These are phyloP conservation scores for Brevimyrus niger DNA, from an alignment of 2,113 vertebrate genomes.

Conservation along the genomic window DNA sequence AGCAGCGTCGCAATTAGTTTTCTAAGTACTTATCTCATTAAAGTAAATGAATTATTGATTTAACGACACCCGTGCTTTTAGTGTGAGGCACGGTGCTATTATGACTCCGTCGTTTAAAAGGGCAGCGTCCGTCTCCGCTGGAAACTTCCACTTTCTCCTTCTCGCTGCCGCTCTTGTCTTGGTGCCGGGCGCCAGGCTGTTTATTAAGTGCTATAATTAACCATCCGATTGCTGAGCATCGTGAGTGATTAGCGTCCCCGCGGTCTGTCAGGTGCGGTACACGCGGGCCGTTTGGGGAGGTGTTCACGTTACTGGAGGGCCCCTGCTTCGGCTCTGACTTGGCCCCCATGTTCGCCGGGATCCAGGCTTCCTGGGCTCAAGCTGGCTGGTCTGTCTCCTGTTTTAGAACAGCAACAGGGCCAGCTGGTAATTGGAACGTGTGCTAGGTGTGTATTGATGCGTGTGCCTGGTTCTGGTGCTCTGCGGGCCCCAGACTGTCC, in stretches of 20 bases:
- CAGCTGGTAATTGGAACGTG: background rate
- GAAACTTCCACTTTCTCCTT: slow-evolving; percentile 20
- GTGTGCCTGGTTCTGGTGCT: background rate
- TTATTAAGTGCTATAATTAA: slow-evolving; percentile 20
- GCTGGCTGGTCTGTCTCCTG: background rate
- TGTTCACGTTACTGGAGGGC: background rate
- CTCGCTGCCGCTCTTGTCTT: background rate
- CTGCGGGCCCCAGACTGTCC: background rate
- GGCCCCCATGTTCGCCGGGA: background rate
- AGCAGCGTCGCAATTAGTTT: slow-evolving; percentile 90
- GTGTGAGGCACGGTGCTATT: slow-evolving; percentile 72
- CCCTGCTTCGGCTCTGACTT: background rate
- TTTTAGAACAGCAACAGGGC: background rate
- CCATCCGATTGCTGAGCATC: slow-evolving; percentile 10
- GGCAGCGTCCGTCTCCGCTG: slow-evolving; percentile 49
- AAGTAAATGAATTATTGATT: slow-evolving; percentile 99
- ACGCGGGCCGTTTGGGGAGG: background rate
- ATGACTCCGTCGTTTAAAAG: slow-evolving; percentile 57
- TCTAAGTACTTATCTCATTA: slow-evolving; percentile 97
- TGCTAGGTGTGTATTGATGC: background rate
- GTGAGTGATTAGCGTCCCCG: slow-evolving; percentile 3
- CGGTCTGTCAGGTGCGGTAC: background rate
- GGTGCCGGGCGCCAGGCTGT: background rate
- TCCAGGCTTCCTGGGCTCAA: background rate
- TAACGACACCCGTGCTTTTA: slow-evolving; percentile 90